Base-by-base conservation (phyloP, 2,888 invertebrate species). In the Acronicta leporina region DNA sequence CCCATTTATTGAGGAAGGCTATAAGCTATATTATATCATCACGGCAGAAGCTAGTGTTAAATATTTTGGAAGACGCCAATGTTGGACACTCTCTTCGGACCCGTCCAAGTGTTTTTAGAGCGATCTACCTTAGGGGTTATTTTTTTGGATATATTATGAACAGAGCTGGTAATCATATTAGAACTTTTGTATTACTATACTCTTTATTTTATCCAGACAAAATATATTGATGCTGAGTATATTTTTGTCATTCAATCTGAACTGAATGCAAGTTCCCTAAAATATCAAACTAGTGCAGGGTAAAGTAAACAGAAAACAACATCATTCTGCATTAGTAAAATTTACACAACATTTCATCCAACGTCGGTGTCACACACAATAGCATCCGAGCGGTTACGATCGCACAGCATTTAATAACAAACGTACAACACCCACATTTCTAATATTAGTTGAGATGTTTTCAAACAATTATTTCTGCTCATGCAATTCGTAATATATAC, bases 371-470 rank as follows among this genome's bases (percentile, higher is more conserved):
- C 11, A 13, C 5, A 1, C 15, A 33, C 3, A 25, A n/a, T 14
- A 25, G 33, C 10, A 33, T 11, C 33, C 6, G 33, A 33, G 30
- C 33, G 33, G 33, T 11, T 11, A 11, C 33, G 33, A 33, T 33
- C 9, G n/a, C n/a, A 38, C 38, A 38, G n/a, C n/a, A 15, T 13
- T 43, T 3, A 8, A 38, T 7, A n/a, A 15, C 13, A 43, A 16
- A 38, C 20, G 20, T 47, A 25, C 14, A 27, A 41, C 25, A 30
- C 20, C 20, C 15, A 8, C 14, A 20, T 30, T 15, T 42, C 30
- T 53, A 40, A 16, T 40, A 44, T 44, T 44, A 63, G 54, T 47
- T 44, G 10, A 48, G 43, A 48, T 53, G 33, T 44, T 53, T 44
- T 11, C 25, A 63, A 63, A 48, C 53, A 40, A 38, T 33, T 20